These are phyloP conservation scores for Menura novaehollandiae DNA, from an alignment of 2,113 vertebrate species.

Conservation along the genomic window DNA sequence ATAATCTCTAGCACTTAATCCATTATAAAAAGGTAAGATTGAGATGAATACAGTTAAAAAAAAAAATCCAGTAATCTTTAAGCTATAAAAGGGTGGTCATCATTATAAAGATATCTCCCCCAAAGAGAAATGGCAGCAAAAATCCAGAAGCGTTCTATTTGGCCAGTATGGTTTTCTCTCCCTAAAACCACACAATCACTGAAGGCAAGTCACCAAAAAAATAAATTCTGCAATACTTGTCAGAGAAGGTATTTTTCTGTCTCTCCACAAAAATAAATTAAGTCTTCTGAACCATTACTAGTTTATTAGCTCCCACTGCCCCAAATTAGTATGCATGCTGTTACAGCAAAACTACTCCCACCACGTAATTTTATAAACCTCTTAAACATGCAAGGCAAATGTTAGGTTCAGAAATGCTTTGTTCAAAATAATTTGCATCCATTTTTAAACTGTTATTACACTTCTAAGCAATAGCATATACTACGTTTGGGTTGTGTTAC, in stretches of 20 bases:
- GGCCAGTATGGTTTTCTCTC: not conserved
- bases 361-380: not conserved
- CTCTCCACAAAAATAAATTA: not conserved
- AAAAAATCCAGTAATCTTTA: not conserved
- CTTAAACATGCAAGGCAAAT: not conserved
- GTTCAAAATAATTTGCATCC: not conserved
- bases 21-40: not conserved
- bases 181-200: not conserved
- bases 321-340: not conserved
- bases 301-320: not conserved
- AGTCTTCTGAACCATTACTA: not conserved
- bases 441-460: conserved; percentile 12
- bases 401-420: not conserved
- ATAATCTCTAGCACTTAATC: not conserved
- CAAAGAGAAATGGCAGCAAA: not conserved
- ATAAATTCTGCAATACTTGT: not conserved
- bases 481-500: not conserved
- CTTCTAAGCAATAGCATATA: not conserved
- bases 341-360: not conserved
- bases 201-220: not conserved
- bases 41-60: not conserved
- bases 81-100: not conserved
- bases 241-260: not conserved
- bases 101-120: not conserved
- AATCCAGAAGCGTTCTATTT: not conserved